Evolutionary conservation across 1,140 invertebrate genomes (phyloP).

Genomic region (Latrodectus geometricus): DNA sequence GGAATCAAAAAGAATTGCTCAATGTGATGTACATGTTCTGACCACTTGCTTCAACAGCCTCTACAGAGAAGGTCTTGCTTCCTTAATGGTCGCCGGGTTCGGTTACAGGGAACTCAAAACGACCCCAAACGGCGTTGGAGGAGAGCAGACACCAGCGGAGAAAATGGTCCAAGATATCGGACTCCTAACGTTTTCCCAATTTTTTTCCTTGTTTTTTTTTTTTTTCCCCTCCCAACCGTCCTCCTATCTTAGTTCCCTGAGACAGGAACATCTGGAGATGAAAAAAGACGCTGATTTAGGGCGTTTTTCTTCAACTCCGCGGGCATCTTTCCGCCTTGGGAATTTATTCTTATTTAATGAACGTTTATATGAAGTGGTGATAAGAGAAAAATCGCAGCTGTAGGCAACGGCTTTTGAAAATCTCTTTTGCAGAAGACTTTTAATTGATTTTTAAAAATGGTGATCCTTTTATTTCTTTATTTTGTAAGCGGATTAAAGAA

Average conservation of each 20-base stretch:
- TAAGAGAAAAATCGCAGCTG: background rate
- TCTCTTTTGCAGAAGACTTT: background rate
- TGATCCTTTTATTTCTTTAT: background rate
- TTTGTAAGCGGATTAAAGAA: background rate
- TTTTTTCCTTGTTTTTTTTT: constrained; percentile 9
- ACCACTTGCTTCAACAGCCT: constrained; percentile 26
- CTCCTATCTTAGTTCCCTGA: background rate
- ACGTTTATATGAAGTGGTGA: background rate
- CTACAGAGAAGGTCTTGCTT: constrained; percentile 21
- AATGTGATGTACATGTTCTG: constrained; percentile 18
- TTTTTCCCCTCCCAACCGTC: background rate
- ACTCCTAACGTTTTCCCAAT: constrained; percentile 9
- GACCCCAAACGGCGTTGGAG: constrained; percentile 29
- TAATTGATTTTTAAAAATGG: background rate
- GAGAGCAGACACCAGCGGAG: constrained; percentile 5
- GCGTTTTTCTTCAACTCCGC: constrained; percentile 11
- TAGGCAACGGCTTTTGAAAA: background rate
- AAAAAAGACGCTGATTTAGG: constrained; percentile 38
- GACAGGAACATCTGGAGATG: constrained; percentile 45
- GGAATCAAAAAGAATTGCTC: background rate
- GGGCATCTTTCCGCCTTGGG: constrained; percentile 12
- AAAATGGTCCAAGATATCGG: constrained; percentile 22
- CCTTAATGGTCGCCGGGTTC: constrained; percentile 33
- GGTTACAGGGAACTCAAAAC: constrained; percentile 41
- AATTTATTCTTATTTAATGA: constrained; percentile 12